Percentiles rank a stretch among this genome's conserved stretches.
phyloP scores from a whole-genome alignment of 2,797 vertebrate species.

The Paratrypauchen microcephalus region DNA sequence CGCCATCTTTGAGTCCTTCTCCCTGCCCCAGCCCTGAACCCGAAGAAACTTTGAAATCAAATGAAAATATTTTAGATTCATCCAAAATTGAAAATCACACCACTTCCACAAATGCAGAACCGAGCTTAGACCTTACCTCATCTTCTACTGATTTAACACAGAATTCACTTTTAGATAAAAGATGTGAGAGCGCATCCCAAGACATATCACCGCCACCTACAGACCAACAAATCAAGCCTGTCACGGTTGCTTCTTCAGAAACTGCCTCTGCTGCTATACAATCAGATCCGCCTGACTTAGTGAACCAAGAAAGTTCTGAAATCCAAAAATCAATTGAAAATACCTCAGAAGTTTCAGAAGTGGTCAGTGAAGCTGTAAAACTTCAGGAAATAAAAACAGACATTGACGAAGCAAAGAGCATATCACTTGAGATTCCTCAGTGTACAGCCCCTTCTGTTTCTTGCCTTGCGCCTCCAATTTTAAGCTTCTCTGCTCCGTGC shows the following conservation, averaged over 20 bases:
- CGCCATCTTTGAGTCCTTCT: conserved; percentile 33
- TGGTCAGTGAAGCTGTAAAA: conserved; percentile 37
- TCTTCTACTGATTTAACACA: conserved; percentile 40
- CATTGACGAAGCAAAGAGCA: conserved; percentile 24
- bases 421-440: conserved; percentile 26
- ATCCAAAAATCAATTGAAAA: conserved; percentile 22
- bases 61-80: conserved; percentile 38
- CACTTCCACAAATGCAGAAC: conserved; percentile 18
- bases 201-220: conserved; percentile 20
- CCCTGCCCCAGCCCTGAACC: conserved; percentile 34
- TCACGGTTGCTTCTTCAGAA: conserved; percentile 14
- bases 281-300: conserved; percentile 29
- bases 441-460: conserved; percentile 39
- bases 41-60: conserved; percentile 42
- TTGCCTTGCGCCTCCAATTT: conserved; percentile 51
- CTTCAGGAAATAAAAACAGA: conserved; percentile 21
- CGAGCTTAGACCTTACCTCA: conserved; percentile 41
- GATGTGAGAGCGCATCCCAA: conserved; percentile 23
- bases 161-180: conserved; percentile 42
- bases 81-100: conserved; percentile 25
- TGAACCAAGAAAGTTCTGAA: conserved; percentile 17
- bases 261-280: conserved; percentile 26
- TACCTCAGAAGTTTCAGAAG: conserved; percentile 49
- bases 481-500: conserved; percentile 63
- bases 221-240: conserved; percentile 33